These are phyloP conservation scores for Tetranychus piercei DNA, from an alignment of 2,888 invertebrate species.

Conservation along the genomic window DNA sequence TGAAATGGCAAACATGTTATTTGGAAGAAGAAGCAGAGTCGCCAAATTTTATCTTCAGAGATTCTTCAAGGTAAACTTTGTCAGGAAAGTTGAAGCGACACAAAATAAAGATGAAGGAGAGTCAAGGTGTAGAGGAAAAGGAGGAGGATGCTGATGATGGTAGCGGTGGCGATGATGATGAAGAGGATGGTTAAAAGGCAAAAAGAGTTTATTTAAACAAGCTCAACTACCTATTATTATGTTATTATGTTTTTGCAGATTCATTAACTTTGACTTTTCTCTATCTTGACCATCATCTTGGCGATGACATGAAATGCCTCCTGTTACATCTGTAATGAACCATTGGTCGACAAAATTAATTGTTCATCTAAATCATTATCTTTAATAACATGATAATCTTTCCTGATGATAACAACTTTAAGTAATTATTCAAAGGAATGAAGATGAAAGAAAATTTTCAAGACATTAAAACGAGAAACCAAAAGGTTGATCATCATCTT, in stretches of 20 bases:
- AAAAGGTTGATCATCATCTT: too few relatives aligned
- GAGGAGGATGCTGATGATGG: not conserved
- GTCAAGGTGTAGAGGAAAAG: not conserved
- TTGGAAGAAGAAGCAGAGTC: too few relatives aligned
- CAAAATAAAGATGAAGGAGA: not conserved
- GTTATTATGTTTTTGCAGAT: not conserved
- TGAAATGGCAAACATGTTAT: too few relatives aligned
- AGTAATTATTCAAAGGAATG: not conserved
- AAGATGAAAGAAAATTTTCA: not conserved
- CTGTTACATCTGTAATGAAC: not conserved
- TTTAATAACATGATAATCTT: not conserved
- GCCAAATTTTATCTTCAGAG: not conserved
- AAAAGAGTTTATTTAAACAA: not conserved
- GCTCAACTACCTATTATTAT: not conserved
- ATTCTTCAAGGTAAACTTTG: not conserved
- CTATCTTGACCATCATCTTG: not conserved
- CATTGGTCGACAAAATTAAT: not conserved
- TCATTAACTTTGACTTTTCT: not conserved
- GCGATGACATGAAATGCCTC: not conserved
- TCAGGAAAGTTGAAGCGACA: not conserved
- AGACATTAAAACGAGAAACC: too few relatives aligned
- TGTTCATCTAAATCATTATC: not conserved
- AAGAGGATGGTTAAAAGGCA: not conserved
- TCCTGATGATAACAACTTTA: not conserved
- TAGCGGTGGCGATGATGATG: not conserved